Evolutionary conservation across 2,113 vertebrate species (phyloP).

Genomic region (Monarcha castaneiventris): DNA sequence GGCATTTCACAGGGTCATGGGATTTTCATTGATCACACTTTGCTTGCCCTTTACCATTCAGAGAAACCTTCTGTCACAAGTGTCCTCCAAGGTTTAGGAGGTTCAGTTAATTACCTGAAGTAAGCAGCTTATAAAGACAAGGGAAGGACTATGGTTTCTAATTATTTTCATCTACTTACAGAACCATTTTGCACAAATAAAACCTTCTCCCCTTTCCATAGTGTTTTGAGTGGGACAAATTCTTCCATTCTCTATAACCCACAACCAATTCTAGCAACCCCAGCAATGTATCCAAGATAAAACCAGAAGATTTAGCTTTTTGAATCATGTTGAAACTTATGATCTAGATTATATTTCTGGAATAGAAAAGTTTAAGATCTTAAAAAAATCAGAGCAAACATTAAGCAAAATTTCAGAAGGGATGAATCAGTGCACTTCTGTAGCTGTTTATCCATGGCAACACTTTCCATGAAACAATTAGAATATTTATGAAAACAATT

Average conservation of each 20-base stretch:
- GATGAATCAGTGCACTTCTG: background rate
- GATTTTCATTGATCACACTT: background rate
- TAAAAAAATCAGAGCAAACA: background rate
- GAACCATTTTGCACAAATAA: background rate
- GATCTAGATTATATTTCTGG: background rate
- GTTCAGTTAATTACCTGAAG: background rate
- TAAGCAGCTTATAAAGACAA: background rate
- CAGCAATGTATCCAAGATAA: background rate
- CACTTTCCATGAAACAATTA: background rate
- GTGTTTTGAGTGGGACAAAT: background rate
- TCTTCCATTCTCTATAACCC: background rate
- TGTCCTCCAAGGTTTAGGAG: background rate
- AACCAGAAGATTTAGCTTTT: background rate
- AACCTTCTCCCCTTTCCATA: background rate
- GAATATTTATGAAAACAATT: constrained; percentile 19
- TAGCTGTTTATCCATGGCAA: constrained; percentile 1
- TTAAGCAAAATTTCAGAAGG: background rate
- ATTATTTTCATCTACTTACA: background rate
- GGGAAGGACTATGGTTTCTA: background rate
- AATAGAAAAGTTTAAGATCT: background rate
- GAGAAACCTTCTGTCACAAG: background rate
- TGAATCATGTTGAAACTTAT: background rate
- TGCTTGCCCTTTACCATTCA: background rate
- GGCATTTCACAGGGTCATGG: background rate
- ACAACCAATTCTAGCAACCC: background rate